phyloP scores from a whole-genome alignment of 2,888 invertebrate species.

The Pollenia angustigena region DNA sequence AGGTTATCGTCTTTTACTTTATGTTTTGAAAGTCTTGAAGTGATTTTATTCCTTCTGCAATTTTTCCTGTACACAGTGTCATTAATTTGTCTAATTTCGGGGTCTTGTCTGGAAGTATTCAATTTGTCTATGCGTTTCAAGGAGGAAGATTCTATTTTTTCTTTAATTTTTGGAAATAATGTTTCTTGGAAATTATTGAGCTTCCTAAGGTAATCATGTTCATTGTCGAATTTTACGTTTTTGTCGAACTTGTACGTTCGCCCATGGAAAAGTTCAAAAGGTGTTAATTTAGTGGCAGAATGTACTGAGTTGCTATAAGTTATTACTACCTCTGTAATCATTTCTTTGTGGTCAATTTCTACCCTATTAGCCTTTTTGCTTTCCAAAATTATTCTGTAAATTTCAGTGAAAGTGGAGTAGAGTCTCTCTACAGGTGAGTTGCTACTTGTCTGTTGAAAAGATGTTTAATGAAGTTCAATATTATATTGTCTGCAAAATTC shows the following conservation, averaged over 20 bases:
- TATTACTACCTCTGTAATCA: slow-evolving; percentile 32
- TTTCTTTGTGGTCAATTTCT: slow-evolving; percentile 38
- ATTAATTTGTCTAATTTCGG: not conserved
- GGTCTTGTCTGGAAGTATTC: slow-evolving; percentile 12
- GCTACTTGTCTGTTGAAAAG: slow-evolving; percentile 66
- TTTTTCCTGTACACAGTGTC: slow-evolving; percentile 18
- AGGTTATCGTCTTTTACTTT: not conserved
- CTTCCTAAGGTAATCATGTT: slow-evolving; percentile 50
- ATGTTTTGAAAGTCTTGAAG: no score
- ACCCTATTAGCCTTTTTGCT: slow-evolving; percentile 1
- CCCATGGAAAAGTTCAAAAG: slow-evolving; percentile 37
- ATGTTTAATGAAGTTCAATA: slow-evolving; percentile 58
- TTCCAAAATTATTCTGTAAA: slow-evolving; percentile 45
- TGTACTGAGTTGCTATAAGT: slow-evolving; percentile 57
- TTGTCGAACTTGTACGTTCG: slow-evolving; percentile 22
- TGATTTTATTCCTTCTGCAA: not conserved
- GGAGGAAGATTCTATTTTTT: slow-evolving; percentile 1
- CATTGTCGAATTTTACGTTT: slow-evolving; percentile 27
- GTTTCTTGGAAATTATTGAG: slow-evolving; percentile 43
- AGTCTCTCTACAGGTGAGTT: slow-evolving; percentile 64
- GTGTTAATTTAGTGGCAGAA: slow-evolving; percentile 52
- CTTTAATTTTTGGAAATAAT: slow-evolving; percentile 19
- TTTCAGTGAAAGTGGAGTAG: slow-evolving; percentile 63
- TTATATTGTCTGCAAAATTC: slow-evolving; percentile 65
- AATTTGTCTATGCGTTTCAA: slow-evolving; percentile 13